Conservation (phyloP, 1,140 invertebrate species). For the Diachasma alloeum region DNA sequence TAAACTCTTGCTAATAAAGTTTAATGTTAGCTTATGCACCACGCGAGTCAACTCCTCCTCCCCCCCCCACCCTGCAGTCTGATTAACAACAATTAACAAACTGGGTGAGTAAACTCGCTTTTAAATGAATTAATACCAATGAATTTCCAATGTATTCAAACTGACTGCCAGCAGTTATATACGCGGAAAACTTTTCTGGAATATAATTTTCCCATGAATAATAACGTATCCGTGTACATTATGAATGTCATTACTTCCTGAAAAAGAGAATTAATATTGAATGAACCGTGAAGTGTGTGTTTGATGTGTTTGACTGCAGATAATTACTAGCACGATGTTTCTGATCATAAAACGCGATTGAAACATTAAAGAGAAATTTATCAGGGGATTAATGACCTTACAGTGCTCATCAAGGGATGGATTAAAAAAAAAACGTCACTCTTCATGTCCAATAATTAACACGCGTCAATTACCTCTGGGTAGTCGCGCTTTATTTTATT, state of each 20-base stretch:
- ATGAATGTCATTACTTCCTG: not conserved
- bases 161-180: not conserved
- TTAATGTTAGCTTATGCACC: not conserved
- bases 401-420: not conserved
- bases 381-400: not conserved
- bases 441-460: not conserved
- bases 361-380: not conserved
- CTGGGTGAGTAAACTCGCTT: slow-evolving; percentile 7
- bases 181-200: not conserved
- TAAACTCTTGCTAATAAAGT: not conserved
- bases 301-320: not conserved
- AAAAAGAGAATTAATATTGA: not conserved
- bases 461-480: not conserved
- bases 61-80: not conserved
- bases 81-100: slow-evolving; percentile 25
- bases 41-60: not conserved
- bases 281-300: not conserved
- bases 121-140: slow-evolving; percentile 19
- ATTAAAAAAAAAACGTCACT: not conserved
- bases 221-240: not conserved
- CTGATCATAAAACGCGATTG: not conserved
- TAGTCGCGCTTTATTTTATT: too few relatives aligned
- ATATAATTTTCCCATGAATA: not conserved
- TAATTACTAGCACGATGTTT: not conserved
- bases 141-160: not conserved